Percentiles rank a stretch among this genome's conserved stretches.
Conservation (phyloP, 2,113 vertebrate species). For the Protobothrops mucrosquamatus region DNA sequence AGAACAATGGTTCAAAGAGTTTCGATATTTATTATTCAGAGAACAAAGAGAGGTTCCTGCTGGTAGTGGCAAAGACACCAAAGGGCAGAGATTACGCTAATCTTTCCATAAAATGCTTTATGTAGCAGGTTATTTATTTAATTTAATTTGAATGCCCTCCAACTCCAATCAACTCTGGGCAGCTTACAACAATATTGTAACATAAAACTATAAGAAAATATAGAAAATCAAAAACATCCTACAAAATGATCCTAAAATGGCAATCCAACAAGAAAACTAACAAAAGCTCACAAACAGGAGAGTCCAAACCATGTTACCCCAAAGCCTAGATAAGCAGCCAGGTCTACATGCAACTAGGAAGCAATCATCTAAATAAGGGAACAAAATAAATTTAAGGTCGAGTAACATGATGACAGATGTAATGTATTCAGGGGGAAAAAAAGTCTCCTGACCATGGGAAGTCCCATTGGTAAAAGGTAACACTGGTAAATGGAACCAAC, state of each 20-base stretch:
- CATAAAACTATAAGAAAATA: not conserved
- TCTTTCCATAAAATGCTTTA: not conserved
- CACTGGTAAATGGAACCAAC: not conserved
- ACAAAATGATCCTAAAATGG: not conserved
- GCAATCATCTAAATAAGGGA: not conserved
- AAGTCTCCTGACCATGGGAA: not conserved
- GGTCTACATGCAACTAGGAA: not conserved
- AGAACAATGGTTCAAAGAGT: not conserved
- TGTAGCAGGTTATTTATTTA: not conserved
- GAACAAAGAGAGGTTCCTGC: not conserved
- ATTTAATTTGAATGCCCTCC: not conserved
- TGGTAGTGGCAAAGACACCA: not conserved
- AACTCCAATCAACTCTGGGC: not conserved
- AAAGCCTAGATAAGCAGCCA: not conserved
- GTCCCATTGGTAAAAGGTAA: not conserved
- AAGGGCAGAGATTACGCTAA: not conserved
- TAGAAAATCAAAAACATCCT: not conserved
- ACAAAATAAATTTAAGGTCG: not conserved
- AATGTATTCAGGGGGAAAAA: not conserved
- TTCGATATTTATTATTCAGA: not conserved
- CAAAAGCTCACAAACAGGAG: not conserved
- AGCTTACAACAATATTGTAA: not conserved
- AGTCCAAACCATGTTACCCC: not conserved
- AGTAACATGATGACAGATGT: not conserved
- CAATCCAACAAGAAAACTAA: not conserved